phyloP scores from a whole-genome alignment of 2,113 vertebrate genomes.

The Anoura caudifer region DNA sequence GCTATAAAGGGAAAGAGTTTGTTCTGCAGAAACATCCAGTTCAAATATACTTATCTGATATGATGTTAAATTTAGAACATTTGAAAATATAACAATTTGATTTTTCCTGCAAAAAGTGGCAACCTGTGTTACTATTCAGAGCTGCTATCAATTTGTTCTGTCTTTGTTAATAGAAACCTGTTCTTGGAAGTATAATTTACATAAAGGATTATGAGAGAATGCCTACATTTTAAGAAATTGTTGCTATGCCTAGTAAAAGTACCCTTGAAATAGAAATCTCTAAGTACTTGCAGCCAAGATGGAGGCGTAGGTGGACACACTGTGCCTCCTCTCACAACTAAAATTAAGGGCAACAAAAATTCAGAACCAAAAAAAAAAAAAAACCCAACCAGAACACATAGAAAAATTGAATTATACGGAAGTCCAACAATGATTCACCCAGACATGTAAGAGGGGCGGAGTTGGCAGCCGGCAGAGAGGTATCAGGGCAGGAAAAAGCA shows the following conservation, averaged over 20 bases:
- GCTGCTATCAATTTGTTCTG: neutral
- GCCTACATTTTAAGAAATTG: neutral
- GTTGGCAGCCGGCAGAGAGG: too few species aligned
- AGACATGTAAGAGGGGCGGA: too few species aligned
- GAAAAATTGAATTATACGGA: too few species aligned
- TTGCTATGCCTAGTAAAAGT: neutral
- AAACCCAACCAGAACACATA: too few species aligned
- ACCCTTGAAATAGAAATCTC: neutral
- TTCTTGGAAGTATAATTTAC: neutral
- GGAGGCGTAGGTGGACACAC: too few species aligned
- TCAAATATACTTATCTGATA: neutral
- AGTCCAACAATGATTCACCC: too few species aligned
- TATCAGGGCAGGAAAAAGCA: too few species aligned
- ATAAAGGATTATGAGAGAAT: neutral
- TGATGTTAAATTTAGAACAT: neutral
- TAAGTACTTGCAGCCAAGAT: too few species aligned
- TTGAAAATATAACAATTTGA: neutral
- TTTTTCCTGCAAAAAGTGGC: neutral
- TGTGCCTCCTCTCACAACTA: too few species aligned
- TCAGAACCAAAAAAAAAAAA: too few species aligned
- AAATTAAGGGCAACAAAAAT: too few species aligned
- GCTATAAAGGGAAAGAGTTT: neutral
- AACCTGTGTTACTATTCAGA: neutral
- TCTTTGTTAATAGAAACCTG: neutral
- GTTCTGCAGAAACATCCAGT: neutral